These are phyloP conservation scores for Rhizomys pruinosus DNA, from an alignment of 2,113 vertebrate genomes.

Conservation along the genomic window DNA sequence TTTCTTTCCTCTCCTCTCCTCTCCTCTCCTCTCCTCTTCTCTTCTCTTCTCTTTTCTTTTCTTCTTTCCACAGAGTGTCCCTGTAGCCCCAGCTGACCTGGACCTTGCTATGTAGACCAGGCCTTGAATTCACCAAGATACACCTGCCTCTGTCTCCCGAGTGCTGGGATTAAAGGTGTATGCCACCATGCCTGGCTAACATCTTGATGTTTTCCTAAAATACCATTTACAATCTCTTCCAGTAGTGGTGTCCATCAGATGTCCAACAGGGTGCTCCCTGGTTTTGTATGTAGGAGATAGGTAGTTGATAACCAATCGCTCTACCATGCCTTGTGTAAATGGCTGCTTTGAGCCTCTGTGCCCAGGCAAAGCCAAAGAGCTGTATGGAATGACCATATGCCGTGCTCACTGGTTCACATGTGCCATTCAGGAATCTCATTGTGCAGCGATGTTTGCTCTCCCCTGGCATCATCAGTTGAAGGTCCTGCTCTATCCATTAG, in stretches of 20 bases:
- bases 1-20: too few species aligned
- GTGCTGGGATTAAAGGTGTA: too few species aligned
- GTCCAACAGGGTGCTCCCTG: neutral
- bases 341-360: neutral
- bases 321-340: neutral
- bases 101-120: too few species aligned
- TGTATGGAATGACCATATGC: neutral
- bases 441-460: neutral
- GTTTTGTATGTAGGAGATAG: slow-evolving; percentile 20
- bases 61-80: too few species aligned
- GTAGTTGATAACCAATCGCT: slow-evolving; percentile 28
- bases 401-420: neutral
- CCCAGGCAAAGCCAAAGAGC: neutral
- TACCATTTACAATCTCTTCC: neutral
- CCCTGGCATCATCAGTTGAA: neutral
- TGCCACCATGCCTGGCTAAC: too few species aligned
- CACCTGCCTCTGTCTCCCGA: too few species aligned
- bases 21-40: too few species aligned
- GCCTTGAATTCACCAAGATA: too few species aligned
- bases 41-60: too few species aligned
- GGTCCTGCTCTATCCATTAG: neutral
- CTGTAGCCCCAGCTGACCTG: too few species aligned
- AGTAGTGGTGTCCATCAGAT: slow-evolving; percentile 34
- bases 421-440: neutral
- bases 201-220: slow-evolving; percentile 62